Conservation (phyloP, 2,113 vertebrate species). For the Ascaphus truei region DNA sequence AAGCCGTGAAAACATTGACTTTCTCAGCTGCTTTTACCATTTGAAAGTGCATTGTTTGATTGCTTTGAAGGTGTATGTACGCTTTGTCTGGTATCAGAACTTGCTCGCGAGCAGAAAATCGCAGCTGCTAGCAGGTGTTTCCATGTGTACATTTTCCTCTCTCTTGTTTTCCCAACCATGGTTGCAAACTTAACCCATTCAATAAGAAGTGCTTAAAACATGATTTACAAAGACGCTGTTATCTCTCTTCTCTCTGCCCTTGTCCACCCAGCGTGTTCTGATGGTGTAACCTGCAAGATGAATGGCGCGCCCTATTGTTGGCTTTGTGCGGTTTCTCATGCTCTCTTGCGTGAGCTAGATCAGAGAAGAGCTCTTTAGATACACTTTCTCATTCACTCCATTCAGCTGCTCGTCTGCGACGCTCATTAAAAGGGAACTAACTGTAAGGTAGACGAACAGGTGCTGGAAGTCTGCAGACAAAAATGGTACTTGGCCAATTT, state of each 20-base stretch:
- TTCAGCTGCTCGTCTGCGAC: conserved; percentile 10
- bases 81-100: conserved; percentile 11
- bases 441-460: conserved; percentile 12
- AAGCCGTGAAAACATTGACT: not conserved
- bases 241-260: conserved; percentile 10
- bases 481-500: not conserved
- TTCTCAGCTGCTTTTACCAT: not conserved
- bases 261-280: not conserved
- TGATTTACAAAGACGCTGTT: conserved; percentile 16
- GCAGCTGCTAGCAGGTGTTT: conserved; percentile 32
- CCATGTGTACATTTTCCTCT: not conserved
- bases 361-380: conserved; percentile 13
- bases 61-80: conserved; percentile 15
- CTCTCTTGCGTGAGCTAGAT: conserved; percentile 21
- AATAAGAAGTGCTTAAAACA: no score
- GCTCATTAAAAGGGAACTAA: conserved; percentile 10
- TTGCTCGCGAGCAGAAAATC: not conserved
- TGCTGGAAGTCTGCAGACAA: conserved; percentile 6
- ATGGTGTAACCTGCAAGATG: conserved; percentile 10
- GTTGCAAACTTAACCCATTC: conserved; percentile 9
- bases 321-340: not conserved
- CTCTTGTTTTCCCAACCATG: not conserved
- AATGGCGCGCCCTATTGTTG: conserved; percentile 7
- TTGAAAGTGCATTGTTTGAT: not conserved
- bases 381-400: not conserved